Evolutionary conservation across 2,113 vertebrate species (phyloP).

Genomic region (Tichodroma muraria): DNA sequence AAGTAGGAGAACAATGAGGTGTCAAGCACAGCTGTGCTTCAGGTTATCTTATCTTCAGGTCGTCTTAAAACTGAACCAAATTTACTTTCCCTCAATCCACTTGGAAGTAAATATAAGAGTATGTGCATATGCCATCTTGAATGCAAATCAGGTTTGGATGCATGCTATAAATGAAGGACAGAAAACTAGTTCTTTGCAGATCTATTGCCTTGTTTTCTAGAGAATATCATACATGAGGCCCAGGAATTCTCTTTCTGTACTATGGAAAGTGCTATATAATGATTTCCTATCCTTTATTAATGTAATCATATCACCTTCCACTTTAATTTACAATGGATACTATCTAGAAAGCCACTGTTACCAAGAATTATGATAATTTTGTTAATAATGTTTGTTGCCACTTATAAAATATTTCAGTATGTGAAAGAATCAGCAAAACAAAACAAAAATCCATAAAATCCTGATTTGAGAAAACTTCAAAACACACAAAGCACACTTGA

Average conservation of each 20-base stretch:
- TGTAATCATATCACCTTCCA: not conserved
- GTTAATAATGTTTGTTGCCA: not conserved
- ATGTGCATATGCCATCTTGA: conserved; percentile 55
- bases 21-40: conserved; percentile 41
- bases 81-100: not conserved
- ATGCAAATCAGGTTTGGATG: conserved; percentile 29
- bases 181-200: conserved; percentile 3
- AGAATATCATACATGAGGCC: not conserved
- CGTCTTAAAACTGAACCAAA: not conserved
- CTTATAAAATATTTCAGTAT: not conserved
- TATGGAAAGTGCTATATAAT: not conserved
- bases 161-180: conserved; percentile 41
- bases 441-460: not conserved
- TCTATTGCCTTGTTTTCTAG: not conserved
- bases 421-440: not conserved
- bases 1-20: conserved; percentile 38
- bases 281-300: conserved; percentile 17
- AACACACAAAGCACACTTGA: not conserved
- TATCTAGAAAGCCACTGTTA: not conserved
- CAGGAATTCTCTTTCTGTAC: conserved; percentile 48
- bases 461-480: not conserved
- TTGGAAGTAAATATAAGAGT: conserved; percentile 26
- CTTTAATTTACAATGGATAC: not conserved
- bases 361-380: not conserved
- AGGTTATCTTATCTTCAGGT: conserved; percentile 58